Percentiles rank a stretch among this genome's conserved stretches.
These are phyloP conservation scores for Dione juno DNA, from an alignment of 2,888 invertebrate species.

Conservation along the genomic window DNA sequence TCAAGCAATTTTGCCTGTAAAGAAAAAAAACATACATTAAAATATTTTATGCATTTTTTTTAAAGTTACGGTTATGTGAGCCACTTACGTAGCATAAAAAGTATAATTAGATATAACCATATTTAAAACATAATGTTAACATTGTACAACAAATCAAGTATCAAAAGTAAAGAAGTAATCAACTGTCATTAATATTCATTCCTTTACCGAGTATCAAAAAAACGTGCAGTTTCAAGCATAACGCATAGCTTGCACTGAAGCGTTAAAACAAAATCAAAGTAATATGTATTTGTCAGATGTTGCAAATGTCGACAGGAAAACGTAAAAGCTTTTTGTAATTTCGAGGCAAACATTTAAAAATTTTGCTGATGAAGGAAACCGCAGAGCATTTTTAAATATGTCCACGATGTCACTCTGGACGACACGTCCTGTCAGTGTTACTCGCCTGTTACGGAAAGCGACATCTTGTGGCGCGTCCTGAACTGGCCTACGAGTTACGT, in stretches of 20 bases:
- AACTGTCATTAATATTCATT: conserved; percentile 10
- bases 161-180: background rate
- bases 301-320: conserved; percentile 46
- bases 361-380: conserved; percentile 47
- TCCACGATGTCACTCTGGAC: conserved; percentile 47
- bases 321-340: conserved; percentile 44
- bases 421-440: conserved; percentile 38
- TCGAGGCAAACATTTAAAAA: conserved; percentile 45
- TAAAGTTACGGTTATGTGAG: too few species aligned
- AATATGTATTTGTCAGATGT: conserved; percentile 16
- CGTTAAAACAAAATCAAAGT: conserved; percentile 2
- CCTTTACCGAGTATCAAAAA: background rate
- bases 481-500: conserved; percentile 30
- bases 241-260: conserved; percentile 3
- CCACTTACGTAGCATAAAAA: background rate
- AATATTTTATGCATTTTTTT: background rate
- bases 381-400: conserved; percentile 49
- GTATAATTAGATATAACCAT: background rate
- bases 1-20: conserved; percentile 95
- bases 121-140: background rate
- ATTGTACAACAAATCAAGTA: conserved; percentile 7
- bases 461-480: conserved; percentile 51
- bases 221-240: background rate
- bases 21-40: conserved; percentile 53
- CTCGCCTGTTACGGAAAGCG: conserved; percentile 42